Evolutionary conservation across 2,797 vertebrate genomes (phyloP).

Genomic region (Catamblyrhynchus diadema): DNA sequence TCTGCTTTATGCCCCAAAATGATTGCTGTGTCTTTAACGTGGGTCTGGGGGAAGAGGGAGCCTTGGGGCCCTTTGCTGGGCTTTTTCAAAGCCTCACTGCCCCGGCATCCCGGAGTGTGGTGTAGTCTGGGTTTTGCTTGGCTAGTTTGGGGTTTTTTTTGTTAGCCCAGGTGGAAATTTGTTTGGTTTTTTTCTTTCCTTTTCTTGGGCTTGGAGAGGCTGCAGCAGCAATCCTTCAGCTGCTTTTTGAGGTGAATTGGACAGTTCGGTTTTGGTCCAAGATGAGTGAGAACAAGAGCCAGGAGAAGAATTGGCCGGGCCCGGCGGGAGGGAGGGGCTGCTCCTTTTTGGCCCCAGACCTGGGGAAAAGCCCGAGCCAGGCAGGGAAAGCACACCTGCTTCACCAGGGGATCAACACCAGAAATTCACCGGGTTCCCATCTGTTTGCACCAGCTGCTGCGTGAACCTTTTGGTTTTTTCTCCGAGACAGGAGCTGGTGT

Average conservation of each 20-base stretch:
- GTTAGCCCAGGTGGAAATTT: background rate
- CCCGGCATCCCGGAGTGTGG: fast-evolving
- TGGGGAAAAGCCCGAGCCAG: fast-evolving
- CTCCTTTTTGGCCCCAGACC: background rate
- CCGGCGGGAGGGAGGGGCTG: fast-evolving
- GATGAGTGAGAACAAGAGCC: background rate
- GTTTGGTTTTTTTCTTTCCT: background rate
- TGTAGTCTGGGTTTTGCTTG: background rate
- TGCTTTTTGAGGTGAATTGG: background rate
- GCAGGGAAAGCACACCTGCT: background rate
- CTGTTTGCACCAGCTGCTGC: background rate
- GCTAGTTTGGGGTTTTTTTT: background rate
- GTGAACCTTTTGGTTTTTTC: background rate
- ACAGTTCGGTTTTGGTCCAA: fast-evolving
- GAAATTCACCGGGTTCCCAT: too few relatives aligned
- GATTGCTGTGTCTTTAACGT: too few relatives aligned
- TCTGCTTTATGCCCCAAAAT: background rate
- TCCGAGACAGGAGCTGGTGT: background rate
- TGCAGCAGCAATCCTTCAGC: background rate
- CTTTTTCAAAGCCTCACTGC: background rate
- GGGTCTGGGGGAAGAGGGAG: background rate
- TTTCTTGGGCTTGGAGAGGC: background rate
- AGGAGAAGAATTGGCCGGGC: fast-evolving
- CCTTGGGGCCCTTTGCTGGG: background rate
- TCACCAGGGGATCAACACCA: background rate